Base-by-base conservation (phyloP, 2,888 invertebrate species). In the Eurytoma californica region DNA sequence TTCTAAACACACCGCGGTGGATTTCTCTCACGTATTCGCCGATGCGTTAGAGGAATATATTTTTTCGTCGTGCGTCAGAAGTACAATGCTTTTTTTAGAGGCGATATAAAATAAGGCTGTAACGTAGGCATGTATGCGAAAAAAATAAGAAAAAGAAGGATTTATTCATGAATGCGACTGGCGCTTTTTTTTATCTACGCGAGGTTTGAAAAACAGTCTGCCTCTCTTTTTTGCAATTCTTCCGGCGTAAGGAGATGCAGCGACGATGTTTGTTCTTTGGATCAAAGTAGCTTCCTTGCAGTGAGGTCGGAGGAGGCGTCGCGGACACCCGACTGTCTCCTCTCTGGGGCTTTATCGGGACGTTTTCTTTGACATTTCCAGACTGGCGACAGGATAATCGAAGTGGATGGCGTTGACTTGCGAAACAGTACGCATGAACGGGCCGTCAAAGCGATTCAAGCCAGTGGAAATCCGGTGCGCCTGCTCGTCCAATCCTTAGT, bases 391-490 rank as follows among this genome's bases (percentile, higher is more conserved):
- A 92, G 97, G 77, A 97, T 97, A 85, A 91, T 97, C 82, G 97
- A 97, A 90, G 97, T 99, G 47, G 97, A 97, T 87, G 97, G 97
- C 13, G 93, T 95, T 47, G 97, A 98, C 91, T 93, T 99, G 70
- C 92, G 97, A 79, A 94, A 96, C 82, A 97, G 98, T 9, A 97
- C 96, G 83, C 98, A 99, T 88, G 98, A 98, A 87, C 93, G 95
- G 84, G 98, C 98, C 1, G 98, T 99, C 14, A 95, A 97, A 90
- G 95, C 97, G 13, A 99, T 99, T 87, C 95, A 97, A 89, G 95
- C 95, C 73, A 96, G 98, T 20, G 94, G 95, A 28, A 97, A 96
- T 89, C 95, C 95, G 72, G 97, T 99, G 82, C 93, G 94, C 51
- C 95, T 99, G 87, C 94, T 97, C 57, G 96, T 99, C 65, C 98